Conservation (phyloP, 2,113 vertebrate species). For the Lamprotornis superbus region DNA sequence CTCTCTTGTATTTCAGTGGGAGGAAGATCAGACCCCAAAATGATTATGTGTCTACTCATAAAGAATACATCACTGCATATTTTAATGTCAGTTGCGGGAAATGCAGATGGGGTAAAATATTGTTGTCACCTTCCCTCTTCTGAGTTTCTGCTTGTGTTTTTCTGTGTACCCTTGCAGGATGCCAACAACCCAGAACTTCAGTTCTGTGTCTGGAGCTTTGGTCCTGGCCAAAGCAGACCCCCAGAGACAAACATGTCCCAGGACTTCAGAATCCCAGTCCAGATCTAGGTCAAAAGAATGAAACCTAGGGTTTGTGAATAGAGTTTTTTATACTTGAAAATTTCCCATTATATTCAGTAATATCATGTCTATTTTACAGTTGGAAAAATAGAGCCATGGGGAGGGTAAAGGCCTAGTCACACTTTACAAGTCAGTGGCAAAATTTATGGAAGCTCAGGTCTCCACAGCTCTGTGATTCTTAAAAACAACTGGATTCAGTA, state of each 20-base stretch:
- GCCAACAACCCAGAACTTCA: not conserved
- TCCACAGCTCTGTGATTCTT: not conserved
- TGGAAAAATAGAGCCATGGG: not conserved
- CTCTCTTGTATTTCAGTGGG: slow-evolving; percentile 45
- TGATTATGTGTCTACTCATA: slow-evolving; percentile 32
- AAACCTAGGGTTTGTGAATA: not conserved
- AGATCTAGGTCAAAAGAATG: not conserved
- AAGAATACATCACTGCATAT: slow-evolving; percentile 26
- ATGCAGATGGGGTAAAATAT: not conserved
- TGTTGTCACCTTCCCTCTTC: slow-evolving; percentile 25
- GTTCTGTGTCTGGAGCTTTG: not conserved
- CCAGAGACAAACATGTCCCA: not conserved
- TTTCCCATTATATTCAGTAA: not conserved
- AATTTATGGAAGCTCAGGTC: not conserved
- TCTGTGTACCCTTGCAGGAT: not conserved
- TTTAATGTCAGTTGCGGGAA: slow-evolving; percentile 47
- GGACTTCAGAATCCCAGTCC: not conserved
- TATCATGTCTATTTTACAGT: not conserved
- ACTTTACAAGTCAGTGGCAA: not conserved
- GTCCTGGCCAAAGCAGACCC: not conserved
- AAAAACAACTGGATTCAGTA: not conserved
- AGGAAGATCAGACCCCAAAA: slow-evolving; percentile 49
- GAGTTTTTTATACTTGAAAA: not conserved
- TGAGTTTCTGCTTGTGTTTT: not conserved
- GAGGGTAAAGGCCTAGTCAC: not conserved